A percentile compares a stretch with the other conserved stretches of the same genome.
Evolutionary conservation across 2,113 vertebrate species (phyloP).

Genomic region (Scatophagus argus): DNA sequence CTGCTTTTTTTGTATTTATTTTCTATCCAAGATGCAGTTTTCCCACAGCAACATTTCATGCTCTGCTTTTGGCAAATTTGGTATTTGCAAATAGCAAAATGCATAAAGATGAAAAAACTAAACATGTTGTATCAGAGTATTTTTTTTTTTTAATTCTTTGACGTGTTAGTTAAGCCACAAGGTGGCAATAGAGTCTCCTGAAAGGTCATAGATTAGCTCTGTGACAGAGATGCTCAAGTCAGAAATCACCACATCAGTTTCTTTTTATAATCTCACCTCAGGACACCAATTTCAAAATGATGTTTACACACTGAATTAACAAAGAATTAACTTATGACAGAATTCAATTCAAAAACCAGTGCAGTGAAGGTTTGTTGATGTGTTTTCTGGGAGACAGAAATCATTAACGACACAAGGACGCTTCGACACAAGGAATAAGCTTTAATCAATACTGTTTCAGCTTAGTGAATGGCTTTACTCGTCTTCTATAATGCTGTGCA

Average conservation of each 20-base stretch:
- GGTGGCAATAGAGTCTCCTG: slow-evolving; percentile 71
- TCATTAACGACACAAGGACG: slow-evolving; percentile 6
- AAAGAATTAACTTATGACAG: neutral
- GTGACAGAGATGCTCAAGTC: slow-evolving; percentile 8
- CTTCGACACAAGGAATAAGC: neutral
- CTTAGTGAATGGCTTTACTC: slow-evolving; percentile 7
- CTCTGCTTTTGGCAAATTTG: slow-evolving; percentile 23
- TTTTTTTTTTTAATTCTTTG: neutral
- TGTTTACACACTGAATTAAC: slow-evolving; percentile 4
- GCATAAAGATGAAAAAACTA: slow-evolving; percentile 55
- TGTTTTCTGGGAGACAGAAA: neutral
- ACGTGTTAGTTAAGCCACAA: slow-evolving; percentile 66
- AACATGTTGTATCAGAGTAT: neutral
- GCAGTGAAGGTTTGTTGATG: neutral
- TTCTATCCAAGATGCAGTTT: neutral
- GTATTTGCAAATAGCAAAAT: slow-evolving; percentile 8
- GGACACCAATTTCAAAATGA: slow-evolving; percentile 10
- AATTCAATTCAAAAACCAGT: neutral
- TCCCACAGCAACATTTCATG: neutral
- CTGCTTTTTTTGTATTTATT: slow-evolving; percentile 48
- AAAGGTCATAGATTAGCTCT: slow-evolving; percentile 47
- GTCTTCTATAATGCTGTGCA: neutral
- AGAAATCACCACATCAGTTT: neutral
- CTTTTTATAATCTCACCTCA: neutral
- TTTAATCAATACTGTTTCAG: neutral